These are phyloP conservation scores for Oreochromis grahami DNA, from an alignment of 2,797 vertebrate genomes.

Conservation along the genomic window DNA sequence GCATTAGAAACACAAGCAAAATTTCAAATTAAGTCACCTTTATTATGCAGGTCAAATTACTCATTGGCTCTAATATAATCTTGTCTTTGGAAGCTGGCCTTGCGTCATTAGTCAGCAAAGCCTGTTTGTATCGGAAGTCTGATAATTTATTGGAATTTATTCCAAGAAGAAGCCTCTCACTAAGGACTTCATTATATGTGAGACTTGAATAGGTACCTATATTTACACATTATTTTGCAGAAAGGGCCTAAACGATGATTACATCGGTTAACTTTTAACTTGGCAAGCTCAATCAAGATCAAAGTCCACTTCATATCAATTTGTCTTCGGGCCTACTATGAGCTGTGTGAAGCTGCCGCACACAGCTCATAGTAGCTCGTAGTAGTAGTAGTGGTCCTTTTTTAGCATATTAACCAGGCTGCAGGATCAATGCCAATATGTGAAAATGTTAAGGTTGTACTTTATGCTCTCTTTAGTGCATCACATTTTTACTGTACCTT, in stretches of 20 bases:
- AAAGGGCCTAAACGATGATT: neutral
- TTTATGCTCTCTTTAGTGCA: neutral
- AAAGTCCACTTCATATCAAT: neutral
- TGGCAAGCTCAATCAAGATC: neutral
- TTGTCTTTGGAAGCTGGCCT: slow-evolving; percentile 19
- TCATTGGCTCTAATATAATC: neutral
- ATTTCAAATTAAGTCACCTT: slow-evolving; percentile 11
- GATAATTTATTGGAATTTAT: slow-evolving; percentile 42
- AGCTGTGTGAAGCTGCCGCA: neutral
- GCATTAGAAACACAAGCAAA: neutral
- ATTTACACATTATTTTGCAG: neutral
- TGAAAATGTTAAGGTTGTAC: neutral
- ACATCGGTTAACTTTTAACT: neutral
- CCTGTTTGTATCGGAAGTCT: slow-evolving; percentile 33
- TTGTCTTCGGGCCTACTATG: neutral
- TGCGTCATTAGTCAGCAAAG: neutral
- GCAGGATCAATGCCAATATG: neutral
- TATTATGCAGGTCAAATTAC: neutral
- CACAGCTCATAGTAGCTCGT: neutral
- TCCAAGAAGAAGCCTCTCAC: neutral
- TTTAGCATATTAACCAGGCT: neutral
- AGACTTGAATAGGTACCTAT: neutral
- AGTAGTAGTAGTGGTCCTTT: neutral
- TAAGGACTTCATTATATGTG: neutral
- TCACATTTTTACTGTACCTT: slow-evolving; percentile 73